Evolutionary conservation across 2,113 vertebrate species (phyloP), one percentile per base, ranked within the genome.

Genomic region (Echinops telfairi): DNA sequence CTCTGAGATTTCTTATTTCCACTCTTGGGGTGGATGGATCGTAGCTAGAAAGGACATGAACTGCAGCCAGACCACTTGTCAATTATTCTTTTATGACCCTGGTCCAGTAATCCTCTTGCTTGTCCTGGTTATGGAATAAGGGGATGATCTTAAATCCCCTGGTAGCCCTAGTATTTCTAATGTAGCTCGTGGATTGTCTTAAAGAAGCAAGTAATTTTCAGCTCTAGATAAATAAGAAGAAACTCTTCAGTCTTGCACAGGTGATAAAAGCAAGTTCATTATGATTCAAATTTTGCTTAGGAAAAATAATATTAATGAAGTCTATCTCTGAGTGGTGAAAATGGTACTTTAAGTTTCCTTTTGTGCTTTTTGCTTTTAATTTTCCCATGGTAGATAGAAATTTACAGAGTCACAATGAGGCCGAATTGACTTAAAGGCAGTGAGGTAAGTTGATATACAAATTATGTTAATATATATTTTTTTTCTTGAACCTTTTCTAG

Each of bases 101-200:
- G 8, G 15, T 33, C n/a, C 4, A 11, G 19, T 47, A 3, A 15
- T 27, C 0, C 6, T 20, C 8, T 12, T 33, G 17, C 6, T 27
- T 38, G 15, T 33, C 23, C 77, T 17, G 68, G n/a, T n/a, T 38
- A 5, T 15, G 33, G 31, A 38, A 53, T 10, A 5, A 20, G 27
- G 23, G 6, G 76, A 17, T 1, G 12, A 31, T 57, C 82, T 10
- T 77, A 73, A 25, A 27, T 38, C 40, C 4, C 4, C 8, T 57
- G 17, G 40, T 43, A 78, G n/a, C 25, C 22, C n/a, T 12, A 27
- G 25, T 31, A 68, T n/a, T 6, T 40, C 25, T 10, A 29, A 58
- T 8, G 25, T 6, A 20, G 38, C 47, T 68, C 73, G 15, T 17
- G 29, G 38, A 27, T 36, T 78, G 27, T 14, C 64, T 71, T 71